Evolutionary conservation across 1,140 invertebrate species (phyloP).

Genomic region (Hesperophylax magnus): DNA sequence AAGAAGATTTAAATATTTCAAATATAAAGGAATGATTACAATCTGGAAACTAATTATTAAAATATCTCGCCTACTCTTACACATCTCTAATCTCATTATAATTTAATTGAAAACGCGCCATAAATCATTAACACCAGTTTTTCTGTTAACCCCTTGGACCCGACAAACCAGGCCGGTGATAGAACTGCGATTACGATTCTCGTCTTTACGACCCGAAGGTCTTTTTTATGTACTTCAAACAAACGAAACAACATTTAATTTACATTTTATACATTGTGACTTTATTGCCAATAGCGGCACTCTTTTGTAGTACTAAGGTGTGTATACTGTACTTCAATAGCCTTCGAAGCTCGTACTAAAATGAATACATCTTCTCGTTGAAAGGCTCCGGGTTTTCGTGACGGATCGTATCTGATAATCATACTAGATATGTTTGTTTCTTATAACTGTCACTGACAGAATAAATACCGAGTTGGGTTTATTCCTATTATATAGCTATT

Average conservation of each 20-base stretch:
- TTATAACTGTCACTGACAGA: too few species aligned
- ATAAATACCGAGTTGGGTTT: too few species aligned
- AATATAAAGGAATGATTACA: too few species aligned
- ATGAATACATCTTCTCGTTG: neutral
- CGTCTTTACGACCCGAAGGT: constrained; percentile 6
- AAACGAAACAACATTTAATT: constrained; percentile 37
- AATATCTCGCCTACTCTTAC: too few species aligned
- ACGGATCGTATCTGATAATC: too few species aligned
- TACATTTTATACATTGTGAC: constrained; percentile 27
- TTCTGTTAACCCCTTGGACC: neutral
- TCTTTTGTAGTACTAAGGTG: neutral
- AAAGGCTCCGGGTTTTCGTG: too few species aligned
- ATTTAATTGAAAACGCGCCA: constrained; percentile 7
- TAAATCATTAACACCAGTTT: constrained; percentile 2
- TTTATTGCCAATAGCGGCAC: constrained; percentile 29
- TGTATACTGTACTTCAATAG: neutral
- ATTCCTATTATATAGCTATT: too few species aligned
- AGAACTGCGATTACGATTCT: constrained; percentile 2
- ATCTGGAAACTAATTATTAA: too few species aligned
- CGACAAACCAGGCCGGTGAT: neutral
- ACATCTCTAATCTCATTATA: neutral
- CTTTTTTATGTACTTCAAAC: constrained; percentile 16
- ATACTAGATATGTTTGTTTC: too few species aligned
- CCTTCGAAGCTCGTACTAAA: neutral
- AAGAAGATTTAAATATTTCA: too few species aligned